A percentile compares a stretch with the other conserved stretches of the same genome.
Evolutionary conservation across 2,113 vertebrate genomes (phyloP).

Genomic region (Naja naja): DNA sequence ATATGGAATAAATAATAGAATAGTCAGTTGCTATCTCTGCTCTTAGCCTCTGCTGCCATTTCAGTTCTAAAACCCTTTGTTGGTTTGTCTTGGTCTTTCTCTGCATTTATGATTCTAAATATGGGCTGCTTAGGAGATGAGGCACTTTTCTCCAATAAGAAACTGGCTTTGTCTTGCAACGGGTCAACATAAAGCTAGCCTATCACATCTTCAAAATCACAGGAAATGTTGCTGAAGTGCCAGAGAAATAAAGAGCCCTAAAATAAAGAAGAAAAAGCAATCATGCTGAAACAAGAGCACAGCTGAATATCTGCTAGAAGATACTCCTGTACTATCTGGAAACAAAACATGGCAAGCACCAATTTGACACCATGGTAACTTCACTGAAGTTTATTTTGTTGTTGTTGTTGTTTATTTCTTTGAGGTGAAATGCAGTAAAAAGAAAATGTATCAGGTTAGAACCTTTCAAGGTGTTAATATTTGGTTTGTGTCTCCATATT

Average conservation of each 20-base stretch:
- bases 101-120: conserved; percentile 49
- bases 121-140: conserved; percentile 33
- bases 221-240: conserved; percentile 41
- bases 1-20: conserved; percentile 58
- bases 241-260: conserved; percentile 37
- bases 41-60: conserved; percentile 3
- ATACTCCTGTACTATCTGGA: conserved; percentile 34
- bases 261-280: conserved; percentile 16
- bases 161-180: conserved; percentile 35
- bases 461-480: neutral
- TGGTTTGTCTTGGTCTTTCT: conserved; percentile 32
- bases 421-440: neutral
- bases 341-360: conserved; percentile 21
- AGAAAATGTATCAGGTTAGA: neutral
- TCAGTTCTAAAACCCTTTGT: conserved; percentile 52
- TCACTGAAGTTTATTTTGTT: neutral
- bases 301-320: conserved; percentile 43
- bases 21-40: conserved; percentile 53
- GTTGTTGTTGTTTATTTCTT: neutral
- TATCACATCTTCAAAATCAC: conserved; percentile 42
- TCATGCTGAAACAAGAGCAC: conserved; percentile 38
- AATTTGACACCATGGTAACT: neutral
- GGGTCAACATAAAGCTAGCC: conserved; percentile 48
- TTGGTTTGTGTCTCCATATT: neutral
- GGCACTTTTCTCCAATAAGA: conserved; percentile 61